A percentile compares a stretch with the other conserved stretches of the same genome.
Evolutionary conservation across 2,113 vertebrate species (phyloP).

Genomic region (Ceyx melanurus): DNA sequence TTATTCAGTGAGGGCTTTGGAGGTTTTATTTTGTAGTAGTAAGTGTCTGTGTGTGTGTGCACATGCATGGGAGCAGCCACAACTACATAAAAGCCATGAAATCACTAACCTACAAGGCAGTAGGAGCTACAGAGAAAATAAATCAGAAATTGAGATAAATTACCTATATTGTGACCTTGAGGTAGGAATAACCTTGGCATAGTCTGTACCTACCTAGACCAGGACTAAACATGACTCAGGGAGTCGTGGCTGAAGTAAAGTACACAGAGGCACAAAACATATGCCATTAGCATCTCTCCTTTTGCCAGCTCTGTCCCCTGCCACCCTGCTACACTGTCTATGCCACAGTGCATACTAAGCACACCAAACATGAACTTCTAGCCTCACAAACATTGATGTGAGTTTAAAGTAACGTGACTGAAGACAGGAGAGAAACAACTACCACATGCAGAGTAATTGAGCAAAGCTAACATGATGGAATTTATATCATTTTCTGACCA

Average conservation of each 20-base stretch:
- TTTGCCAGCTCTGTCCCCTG: not conserved
- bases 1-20: not conserved
- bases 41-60: no score
- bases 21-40: not conserved
- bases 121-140: not conserved
- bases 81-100: not conserved
- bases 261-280: not conserved
- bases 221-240: not conserved
- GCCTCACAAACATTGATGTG: accelerated
- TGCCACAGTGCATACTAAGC: not conserved
- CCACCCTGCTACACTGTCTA: not conserved
- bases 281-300: not conserved
- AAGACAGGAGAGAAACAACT: not conserved
- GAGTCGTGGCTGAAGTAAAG: not conserved
- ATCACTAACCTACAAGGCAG: not conserved
- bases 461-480: not conserved
- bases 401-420: not conserved
- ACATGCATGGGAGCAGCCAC: not conserved
- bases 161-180: not conserved
- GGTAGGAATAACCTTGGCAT: not conserved
- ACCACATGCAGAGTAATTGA: not conserved
- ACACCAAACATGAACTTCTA: not conserved
- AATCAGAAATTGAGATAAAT: slow-evolving; percentile 5
- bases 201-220: not conserved
- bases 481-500: not conserved